These are phyloP conservation scores for Mythimna albipuncta DNA, from an alignment of 2,888 invertebrate genomes.

Conservation along the genomic window DNA sequence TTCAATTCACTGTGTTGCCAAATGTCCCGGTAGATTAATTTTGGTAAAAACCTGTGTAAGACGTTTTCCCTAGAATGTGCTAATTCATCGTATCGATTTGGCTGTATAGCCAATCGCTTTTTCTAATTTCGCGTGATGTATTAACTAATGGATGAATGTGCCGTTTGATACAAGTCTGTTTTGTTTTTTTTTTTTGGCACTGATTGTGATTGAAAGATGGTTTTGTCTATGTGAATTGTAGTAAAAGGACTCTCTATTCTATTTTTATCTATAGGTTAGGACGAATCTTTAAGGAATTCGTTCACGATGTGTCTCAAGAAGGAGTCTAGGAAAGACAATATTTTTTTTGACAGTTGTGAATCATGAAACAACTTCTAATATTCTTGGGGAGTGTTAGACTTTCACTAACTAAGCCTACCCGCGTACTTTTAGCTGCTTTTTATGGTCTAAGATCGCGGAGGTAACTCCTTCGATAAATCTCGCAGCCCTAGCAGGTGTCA, in stretches of 20 bases:
- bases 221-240: slow-evolving; percentile 31
- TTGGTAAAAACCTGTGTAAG: slow-evolving; percentile 60
- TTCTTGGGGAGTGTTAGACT: too few relatives aligned
- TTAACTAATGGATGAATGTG: slow-evolving; percentile 52
- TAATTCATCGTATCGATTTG: slow-evolving; percentile 64
- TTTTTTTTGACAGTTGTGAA: too few relatives aligned
- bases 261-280: slow-evolving; percentile 13
- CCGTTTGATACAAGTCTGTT: slow-evolving; percentile 18
- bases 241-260: slow-evolving; percentile 9
- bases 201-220: slow-evolving; percentile 34
- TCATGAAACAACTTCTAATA: too few relatives aligned
- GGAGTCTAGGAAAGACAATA: neutral
- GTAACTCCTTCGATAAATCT: too few relatives aligned
- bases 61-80: slow-evolving; percentile 43
- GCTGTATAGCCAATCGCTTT: slow-evolving; percentile 15
- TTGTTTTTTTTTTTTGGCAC: slow-evolving; percentile 33
- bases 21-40: slow-evolving; percentile 61
- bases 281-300: neutral
- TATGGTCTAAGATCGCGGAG: too few relatives aligned
- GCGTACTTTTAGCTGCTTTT: too few relatives aligned
- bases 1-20: slow-evolving; percentile 47
- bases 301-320: neutral
- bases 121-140: slow-evolving; percentile 52
- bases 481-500: too few relatives aligned
- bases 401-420: too few relatives aligned